A percentile compares a stretch with the other conserved stretches of the same genome.
Conservation (phyloP, 2,888 invertebrate species). For the Sinopyrophorus schimmeli region DNA sequence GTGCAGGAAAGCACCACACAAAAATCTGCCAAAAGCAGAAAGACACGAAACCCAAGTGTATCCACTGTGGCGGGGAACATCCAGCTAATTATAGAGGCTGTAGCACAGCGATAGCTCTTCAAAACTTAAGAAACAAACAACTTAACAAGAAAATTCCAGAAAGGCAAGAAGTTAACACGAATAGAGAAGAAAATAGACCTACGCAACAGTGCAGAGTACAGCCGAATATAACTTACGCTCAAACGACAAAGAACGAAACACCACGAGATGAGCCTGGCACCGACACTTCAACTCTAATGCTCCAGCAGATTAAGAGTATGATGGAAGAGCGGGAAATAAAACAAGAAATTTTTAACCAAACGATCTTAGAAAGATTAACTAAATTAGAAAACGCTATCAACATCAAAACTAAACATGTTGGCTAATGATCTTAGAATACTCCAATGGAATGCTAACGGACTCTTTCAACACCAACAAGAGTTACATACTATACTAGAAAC, state of each 20-base stretch:
- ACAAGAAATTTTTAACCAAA: not conserved
- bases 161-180: constrained; percentile 4
- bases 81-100: constrained; percentile 17
- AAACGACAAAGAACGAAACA: constrained; percentile 4
- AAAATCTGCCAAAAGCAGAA: constrained; percentile 5
- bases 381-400: too few species aligned
- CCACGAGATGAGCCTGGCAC: not conserved
- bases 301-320: too few species aligned
- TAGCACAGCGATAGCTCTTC: constrained; percentile 12
- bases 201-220: constrained; percentile 1
- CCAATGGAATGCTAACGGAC: constrained; percentile 4
- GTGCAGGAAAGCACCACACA: constrained; percentile 14
- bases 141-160: constrained; percentile 6
- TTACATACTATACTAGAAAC: constrained; percentile 10
- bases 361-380: too few species aligned
- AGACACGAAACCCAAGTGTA: constrained; percentile 9
- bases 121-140: constrained; percentile 14
- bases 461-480: constrained; percentile 9
- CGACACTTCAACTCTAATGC: too few species aligned
- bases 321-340: constrained; percentile 2
- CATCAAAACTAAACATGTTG: too few species aligned
- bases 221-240: constrained; percentile 4
- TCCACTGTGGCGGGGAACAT: constrained; percentile 9
- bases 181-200: not conserved
- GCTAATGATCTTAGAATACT: constrained; percentile 10